Evolutionary conservation across 2,113 vertebrate genomes (phyloP), one percentile per base, ranked within the genome.

Genomic region (Merops nubicus): DNA sequence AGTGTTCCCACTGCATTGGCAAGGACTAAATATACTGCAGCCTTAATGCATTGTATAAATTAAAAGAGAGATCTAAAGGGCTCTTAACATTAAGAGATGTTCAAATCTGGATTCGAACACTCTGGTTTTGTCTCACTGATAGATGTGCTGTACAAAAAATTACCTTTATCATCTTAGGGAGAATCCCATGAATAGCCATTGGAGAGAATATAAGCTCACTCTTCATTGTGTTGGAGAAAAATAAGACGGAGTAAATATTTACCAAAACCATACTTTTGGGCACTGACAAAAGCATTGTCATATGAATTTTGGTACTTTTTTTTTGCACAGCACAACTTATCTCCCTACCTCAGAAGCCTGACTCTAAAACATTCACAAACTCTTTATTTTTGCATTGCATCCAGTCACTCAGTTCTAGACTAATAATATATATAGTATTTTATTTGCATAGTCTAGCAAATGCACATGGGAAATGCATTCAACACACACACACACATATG

Each of bases 401-500:
- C 73, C 86, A 94, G 84, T 76, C 84, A 70, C 82, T 82, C 43
- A 22, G 70, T 26, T 75, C 85, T 91, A 85, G 82, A 54, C 48
- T 69, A 69, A 62, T 38, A 31, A 74, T 81, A 93, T 13, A 87
- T 72, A 70, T 36, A 83, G 72, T n/a, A 68, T 68, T 84, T 82
- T 68, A 96, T 97, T 97, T 97, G 95, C 95, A 97, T 97, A 93
- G 92, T 92, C 91, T 95, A 92, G 86, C 62, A 84, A 96, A 86
- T 73, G 77, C 93, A 56, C 86, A 94, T 68, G 95, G 93, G 96
- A 93, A 84, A 86, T 74, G 53, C 36, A 42, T 64, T 84, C 59
- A 93, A 51, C 79, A 51, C 57, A 70, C 38, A 56, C 79, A 57
- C 57, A 69, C 38, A 42, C 57, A 57, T 63, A 78, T 34, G 53